These are phyloP conservation scores for Dermolepida albohirtum DNA, from an alignment of 2,888 invertebrate genomes.

Conservation along the genomic window DNA sequence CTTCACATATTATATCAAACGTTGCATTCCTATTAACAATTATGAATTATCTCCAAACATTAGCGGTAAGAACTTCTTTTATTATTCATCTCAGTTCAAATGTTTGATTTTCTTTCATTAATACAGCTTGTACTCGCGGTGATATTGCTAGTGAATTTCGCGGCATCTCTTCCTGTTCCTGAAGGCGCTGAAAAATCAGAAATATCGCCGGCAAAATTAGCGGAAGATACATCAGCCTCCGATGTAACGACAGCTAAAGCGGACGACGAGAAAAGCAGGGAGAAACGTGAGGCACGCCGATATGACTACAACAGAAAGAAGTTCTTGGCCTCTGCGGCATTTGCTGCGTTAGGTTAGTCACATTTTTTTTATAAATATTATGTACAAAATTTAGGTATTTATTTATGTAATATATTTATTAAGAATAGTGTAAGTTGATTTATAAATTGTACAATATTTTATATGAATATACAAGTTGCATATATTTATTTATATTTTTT, in stretches of 20 bases:
- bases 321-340: slow-evolving; percentile 19
- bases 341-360: slow-evolving; percentile 24
- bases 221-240: neutral
- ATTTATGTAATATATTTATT: neutral
- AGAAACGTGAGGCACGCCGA: slow-evolving; percentile 27
- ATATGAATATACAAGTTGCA: too few relatives aligned
- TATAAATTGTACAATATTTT: too few relatives aligned
- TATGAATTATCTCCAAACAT: neutral
- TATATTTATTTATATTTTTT: too few relatives aligned
- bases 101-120: neutral
- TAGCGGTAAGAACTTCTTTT: slow-evolving; percentile 13
- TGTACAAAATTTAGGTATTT: slow-evolving; percentile 4
- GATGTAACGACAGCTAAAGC: neutral
- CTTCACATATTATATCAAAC: too few relatives aligned
- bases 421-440: too few relatives aligned
- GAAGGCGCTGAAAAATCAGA: neutral
- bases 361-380: neutral
- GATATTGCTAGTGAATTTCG: slow-evolving; percentile 1
- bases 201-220: slow-evolving; percentile 9
- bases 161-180: slow-evolving; percentile 2
- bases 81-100: neutral
- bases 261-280: neutral
- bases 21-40: too few relatives aligned
- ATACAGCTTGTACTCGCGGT: slow-evolving; percentile 1
- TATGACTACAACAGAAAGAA: slow-evolving; percentile 20